Percentiles rank a stretch among this genome's conserved stretches.
These are phyloP conservation scores for Shargacucullia verbasci DNA, from an alignment of 2,888 invertebrate genomes.

Conservation along the genomic window DNA sequence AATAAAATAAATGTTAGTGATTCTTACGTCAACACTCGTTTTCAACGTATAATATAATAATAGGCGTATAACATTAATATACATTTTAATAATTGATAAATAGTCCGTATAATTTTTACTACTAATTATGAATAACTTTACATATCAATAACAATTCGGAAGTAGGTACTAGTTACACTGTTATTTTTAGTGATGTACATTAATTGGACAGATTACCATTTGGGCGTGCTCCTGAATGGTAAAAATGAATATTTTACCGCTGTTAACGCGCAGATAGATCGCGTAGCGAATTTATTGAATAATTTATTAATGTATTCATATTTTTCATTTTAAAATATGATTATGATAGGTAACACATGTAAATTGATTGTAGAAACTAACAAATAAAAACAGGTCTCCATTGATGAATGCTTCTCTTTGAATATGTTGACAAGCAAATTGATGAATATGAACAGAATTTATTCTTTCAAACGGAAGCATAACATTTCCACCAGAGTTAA, in stretches of 20 bases:
- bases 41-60: constrained; percentile 39
- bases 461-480: not conserved
- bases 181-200: constrained; percentile 51
- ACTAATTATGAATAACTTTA: constrained; percentile 76
- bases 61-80: constrained; percentile 49
- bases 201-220: constrained; percentile 53
- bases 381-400: constrained; percentile 14
- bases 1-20: constrained; percentile 22
- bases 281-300: constrained; percentile 47
- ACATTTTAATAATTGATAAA: constrained; percentile 70
- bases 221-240: constrained; percentile 49
- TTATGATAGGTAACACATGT: constrained; percentile 42
- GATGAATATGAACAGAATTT: not conserved
- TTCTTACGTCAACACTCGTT: constrained; percentile 42
- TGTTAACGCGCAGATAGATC: constrained; percentile 35
- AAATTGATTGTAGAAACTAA: constrained; percentile 40
- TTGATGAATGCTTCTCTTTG: constrained; percentile 20
- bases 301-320: constrained; percentile 53
- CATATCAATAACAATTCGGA: constrained; percentile 72
- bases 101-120: constrained; percentile 69
- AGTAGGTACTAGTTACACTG: constrained; percentile 57
- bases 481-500: not conserved
- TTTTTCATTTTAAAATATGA: constrained; percentile 49
- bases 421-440: constrained; percentile 6
- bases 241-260: constrained; percentile 48